phyloP scores from a whole-genome alignment of 2,113 vertebrate species.

The Bungarus multicinctus region DNA sequence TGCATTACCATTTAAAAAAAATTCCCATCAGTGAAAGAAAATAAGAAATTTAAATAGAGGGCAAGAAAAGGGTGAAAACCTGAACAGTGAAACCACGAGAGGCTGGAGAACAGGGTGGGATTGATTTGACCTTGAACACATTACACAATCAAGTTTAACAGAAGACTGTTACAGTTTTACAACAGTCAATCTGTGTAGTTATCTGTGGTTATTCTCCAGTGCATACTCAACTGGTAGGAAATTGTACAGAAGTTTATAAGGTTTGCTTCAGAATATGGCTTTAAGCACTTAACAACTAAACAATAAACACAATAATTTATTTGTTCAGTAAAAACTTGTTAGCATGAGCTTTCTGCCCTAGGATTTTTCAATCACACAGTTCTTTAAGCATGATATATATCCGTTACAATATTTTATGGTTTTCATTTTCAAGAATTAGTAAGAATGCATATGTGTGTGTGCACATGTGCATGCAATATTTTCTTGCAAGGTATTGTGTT shows the following conservation, averaged over 20 bases:
- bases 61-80: constrained; percentile 6
- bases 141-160: constrained; percentile 40
- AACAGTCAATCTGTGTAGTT: not conserved
- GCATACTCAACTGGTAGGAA: not conserved
- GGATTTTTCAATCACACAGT: no score
- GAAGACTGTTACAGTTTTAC: not conserved
- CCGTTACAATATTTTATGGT: not conserved
- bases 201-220: not conserved
- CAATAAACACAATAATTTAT: not conserved
- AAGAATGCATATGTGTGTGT: not conserved
- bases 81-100: constrained; percentile 1
- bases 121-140: constrained; percentile 37
- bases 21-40: constrained; percentile 19
- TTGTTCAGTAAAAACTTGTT: not conserved
- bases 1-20: not conserved
- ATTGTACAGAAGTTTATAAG: not conserved
- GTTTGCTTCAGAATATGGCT: not conserved
- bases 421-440: not conserved
- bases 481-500: not conserved
- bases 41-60: not conserved
- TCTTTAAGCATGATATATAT: not conserved
- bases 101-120: constrained; percentile 21
- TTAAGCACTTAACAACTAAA: not conserved
- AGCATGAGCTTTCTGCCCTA: not conserved
- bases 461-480: not conserved